Base-by-base conservation (phyloP, 2,888 invertebrate genomes). In the Ceraclea dissimilis region DNA sequence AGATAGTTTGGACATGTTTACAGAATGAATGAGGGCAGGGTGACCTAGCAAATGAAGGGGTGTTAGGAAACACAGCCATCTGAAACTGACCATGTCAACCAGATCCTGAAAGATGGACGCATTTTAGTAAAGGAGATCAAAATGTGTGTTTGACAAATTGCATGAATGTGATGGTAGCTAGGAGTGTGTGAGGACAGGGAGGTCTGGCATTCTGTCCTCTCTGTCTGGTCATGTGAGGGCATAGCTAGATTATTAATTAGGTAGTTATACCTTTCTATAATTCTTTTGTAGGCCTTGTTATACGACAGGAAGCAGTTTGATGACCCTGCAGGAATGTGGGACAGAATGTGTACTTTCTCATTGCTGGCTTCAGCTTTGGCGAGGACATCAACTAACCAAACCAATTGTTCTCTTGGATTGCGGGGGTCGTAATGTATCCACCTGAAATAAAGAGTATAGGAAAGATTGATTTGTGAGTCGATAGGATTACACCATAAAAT, bases 371-470 rank as follows among this genome's bases (percentile, higher is more conserved):
- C 95, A 0, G 94, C 88, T 58, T 81, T 72, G 51, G 80, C 72
- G 2, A 96, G 72, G 54, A 86, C 85, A 8, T 82, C 71, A 1
- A 87, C 81, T 93, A 96, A 70, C 94, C 94, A 96, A 54, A 84
- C 80, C 52, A 96, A 73, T 68, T 93, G 89, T 2, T 75, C 81
- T 61, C 83, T 82, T 1, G 88, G 84, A 66, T 91, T 89, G 16
- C 72, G 68, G 2, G 86, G 84, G 63, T 89, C 81, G 62, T 85
- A 79, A 18, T 84, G 77, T 21, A 90, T 63, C 88, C 90, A 91
- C 80, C 83, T 82, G 56, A 2, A 56, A 21, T 18, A 13, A 33
- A 33, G 33, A 2, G 22, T 22, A 21, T 8, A 8, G 4, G 39
- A 8, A 10, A 26, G 10, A 6, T 10, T 6, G 10, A 16, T 6